Evolutionary conservation across 2,888 invertebrate species (phyloP).

Genomic region (Pycnomerus fuliginosus): DNA sequence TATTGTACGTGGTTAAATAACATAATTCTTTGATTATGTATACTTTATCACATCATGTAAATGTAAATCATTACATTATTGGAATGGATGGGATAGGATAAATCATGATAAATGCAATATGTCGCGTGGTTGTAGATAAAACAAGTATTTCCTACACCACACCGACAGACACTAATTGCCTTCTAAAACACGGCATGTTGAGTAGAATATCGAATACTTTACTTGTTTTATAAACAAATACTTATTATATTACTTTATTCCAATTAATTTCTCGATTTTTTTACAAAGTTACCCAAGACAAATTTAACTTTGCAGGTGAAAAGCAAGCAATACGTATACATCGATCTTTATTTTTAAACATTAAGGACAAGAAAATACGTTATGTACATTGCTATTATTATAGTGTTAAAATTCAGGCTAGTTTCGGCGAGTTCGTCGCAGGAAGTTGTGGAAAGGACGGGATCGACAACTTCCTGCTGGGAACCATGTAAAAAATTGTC

Average conservation of each 20-base stretch:
- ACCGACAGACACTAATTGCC: too few relatives aligned
- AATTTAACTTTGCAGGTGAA: conserved; percentile 1
- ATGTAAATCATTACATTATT: too few relatives aligned
- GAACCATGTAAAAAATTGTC: conserved; percentile 9
- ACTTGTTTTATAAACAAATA: conserved; percentile 1
- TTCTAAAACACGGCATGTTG: background rate
- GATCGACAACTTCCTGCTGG: conserved; percentile 33
- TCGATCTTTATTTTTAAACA: conserved; percentile 14
- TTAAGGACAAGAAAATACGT: conserved; percentile 15
- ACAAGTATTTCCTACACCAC: too few relatives aligned
- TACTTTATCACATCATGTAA: too few relatives aligned
- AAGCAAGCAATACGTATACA: conserved; percentile 1
- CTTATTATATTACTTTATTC: too few relatives aligned
- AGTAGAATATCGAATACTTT: background rate
- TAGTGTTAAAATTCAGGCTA: conserved; percentile 8
- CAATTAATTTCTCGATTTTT: conserved; percentile 2
- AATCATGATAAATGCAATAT: too few relatives aligned
- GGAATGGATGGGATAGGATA: too few relatives aligned
- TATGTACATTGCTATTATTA: background rate
- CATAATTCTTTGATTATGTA: too few relatives aligned
- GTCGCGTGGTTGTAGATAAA: too few relatives aligned
- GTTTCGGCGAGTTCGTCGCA: conserved; percentile 17
- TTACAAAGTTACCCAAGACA: conserved; percentile 6
- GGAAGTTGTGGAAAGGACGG: conserved; percentile 38
- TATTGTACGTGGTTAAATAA: too few relatives aligned